Percentiles rank a stretch among this genome's conserved stretches.
Evolutionary conservation across 2,888 invertebrate species (phyloP).

Genomic region (Frankliniella fusca): DNA sequence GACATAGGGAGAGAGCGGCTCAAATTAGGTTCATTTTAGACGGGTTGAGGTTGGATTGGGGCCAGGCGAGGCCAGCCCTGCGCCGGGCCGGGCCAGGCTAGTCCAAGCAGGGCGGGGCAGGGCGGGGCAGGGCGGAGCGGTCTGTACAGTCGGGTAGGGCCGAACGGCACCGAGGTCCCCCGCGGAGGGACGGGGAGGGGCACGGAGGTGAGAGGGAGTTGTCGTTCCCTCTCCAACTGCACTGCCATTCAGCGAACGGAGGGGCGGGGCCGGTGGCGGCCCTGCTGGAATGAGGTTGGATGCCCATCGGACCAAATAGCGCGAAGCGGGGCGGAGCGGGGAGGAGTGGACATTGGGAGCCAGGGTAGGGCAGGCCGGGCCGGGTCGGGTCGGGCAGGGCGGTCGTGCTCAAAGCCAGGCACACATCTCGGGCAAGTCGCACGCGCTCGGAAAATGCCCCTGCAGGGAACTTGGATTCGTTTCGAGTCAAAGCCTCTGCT

Average conservation of each 20-base stretch:
- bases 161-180: neutral
- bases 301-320: neutral
- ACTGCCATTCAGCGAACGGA: constrained; percentile 1
- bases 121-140: neutral
- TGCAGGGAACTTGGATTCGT: no score
- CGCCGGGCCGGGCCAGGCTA: neutral
- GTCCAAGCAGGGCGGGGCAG: neutral
- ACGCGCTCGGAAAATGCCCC: no score
- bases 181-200: neutral
- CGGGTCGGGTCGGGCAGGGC: neutral
- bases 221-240: neutral
- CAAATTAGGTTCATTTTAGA: constrained; percentile 25
- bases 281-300: neutral
- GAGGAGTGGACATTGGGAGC: no score
- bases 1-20: neutral
- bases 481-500: neutral
- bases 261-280: neutral
- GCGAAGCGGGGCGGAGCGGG: neutral
- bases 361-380: no score
- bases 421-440: no score
- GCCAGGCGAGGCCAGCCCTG: neutral
- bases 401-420: neutral
- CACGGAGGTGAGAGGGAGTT: neutral
- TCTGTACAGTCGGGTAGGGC: neutral
- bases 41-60: constrained; percentile 15